These are phyloP conservation scores for Nephila pilipes DNA, from an alignment of 1,140 invertebrate species.

Conservation along the genomic window DNA sequence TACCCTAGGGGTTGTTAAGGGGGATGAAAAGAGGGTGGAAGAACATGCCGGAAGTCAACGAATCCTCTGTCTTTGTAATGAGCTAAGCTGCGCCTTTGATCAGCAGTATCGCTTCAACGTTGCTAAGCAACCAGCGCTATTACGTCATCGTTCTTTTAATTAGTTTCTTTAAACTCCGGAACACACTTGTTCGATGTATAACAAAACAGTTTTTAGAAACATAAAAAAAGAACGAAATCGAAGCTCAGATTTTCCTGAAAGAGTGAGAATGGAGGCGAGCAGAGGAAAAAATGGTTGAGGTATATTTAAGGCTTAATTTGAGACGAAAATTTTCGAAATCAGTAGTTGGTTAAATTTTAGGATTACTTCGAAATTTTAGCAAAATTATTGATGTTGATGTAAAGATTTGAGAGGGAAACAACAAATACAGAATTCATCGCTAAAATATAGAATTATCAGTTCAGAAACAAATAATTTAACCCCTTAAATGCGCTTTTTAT, in stretches of 20 bases:
- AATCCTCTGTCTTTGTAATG: slow-evolving; percentile 24
- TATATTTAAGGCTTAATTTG: no score
- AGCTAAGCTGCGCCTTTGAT: slow-evolving; percentile 20
- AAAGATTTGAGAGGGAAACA: no score
- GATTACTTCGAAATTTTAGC: no score
- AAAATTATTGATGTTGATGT: no score
- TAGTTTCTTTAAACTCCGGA: slow-evolving; percentile 41
- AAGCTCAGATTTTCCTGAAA: neutral
- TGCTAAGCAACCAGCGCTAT: neutral
- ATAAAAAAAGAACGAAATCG: neutral
- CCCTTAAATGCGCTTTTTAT: no score
- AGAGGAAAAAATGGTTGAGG: neutral
- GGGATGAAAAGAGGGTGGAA: neutral
- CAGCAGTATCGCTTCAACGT: slow-evolving; percentile 20
- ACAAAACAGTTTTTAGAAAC: neutral
- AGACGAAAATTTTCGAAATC: no score
- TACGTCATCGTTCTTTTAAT: slow-evolving; percentile 38
- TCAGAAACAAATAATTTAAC: no score
- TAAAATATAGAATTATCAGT: no score
- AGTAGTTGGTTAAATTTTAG: no score
- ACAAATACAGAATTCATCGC: no score
- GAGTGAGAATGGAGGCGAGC: neutral
- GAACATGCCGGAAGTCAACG: neutral
- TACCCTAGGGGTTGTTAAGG: neutral
- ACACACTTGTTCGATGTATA: slow-evolving; percentile 23